Evolutionary conservation across 2,888 invertebrate species (phyloP).

Genomic region (Chelonus formosanus): DNA sequence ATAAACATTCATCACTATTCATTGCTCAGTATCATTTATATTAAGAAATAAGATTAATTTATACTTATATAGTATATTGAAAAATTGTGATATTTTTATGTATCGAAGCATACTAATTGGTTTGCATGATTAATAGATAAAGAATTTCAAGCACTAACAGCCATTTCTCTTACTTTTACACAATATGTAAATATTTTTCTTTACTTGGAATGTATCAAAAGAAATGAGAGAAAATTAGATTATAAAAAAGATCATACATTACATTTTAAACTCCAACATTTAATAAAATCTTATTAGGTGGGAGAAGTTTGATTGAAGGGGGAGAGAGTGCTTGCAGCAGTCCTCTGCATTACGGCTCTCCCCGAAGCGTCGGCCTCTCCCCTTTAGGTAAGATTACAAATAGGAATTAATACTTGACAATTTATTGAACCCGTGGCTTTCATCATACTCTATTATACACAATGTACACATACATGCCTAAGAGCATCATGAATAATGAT

Average conservation of each 20-base stretch:
- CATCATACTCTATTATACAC: background rate
- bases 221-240: too few species aligned
- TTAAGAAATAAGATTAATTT: too few species aligned
- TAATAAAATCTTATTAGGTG: constrained; percentile 58
- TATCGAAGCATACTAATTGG: constrained; percentile 27
- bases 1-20: too few species aligned
- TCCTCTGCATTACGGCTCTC: constrained; percentile 68
- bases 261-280: constrained; percentile 44
- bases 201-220: too few species aligned
- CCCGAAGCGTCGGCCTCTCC: constrained; percentile 69
- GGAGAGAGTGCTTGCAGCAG: constrained; percentile 69
- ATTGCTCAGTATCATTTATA: too few species aligned
- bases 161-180: too few species aligned
- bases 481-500: constrained; percentile 23
- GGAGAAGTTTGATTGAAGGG: constrained; percentile 62
- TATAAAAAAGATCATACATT: too few species aligned
- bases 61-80: too few species aligned
- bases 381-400: constrained; percentile 66
- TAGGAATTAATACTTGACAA: constrained; percentile 22
- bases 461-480: constrained; percentile 17
- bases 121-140: constrained; percentile 7
- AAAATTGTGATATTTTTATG: constrained; percentile 21
- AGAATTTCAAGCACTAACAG: background rate
- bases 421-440: constrained; percentile 20
- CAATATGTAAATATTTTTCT: too few species aligned